Base-by-base conservation (phyloP, 2,888 invertebrate genomes). In the Ophion costatus region DNA sequence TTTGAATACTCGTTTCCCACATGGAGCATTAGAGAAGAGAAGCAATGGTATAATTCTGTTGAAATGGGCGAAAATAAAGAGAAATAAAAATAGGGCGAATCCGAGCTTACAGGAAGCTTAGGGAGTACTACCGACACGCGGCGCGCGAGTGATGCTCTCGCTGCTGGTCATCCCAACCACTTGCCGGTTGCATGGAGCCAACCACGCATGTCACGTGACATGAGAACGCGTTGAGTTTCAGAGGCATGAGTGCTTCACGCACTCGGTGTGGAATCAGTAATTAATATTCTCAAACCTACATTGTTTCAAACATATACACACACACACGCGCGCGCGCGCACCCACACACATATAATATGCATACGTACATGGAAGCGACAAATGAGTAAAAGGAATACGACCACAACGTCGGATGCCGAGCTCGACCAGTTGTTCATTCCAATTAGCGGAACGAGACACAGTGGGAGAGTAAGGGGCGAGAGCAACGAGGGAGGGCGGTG, bases 371-470 rank as follows among this genome's bases (percentile, higher is more conserved):
- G 22, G 24, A 69, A 20, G 67, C 29, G 42, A 61, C 29, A n/a
- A 69, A 45, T 10, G 22, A 59, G 64, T 45, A 61, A 38, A 64
- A 66, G 57, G 38, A 22, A 64, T 22, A 63, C 45, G 57, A 66
- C 20, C 14, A 38, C n/a, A 59, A 29, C n/a, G 67, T 69, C 29
- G 22, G 69, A 59, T 63, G 20, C 56, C 11, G 22, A 42, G 76
- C 71, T 85, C 84, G 79, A 75, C 79, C 82, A 80, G 82, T 69
- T 76, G 73, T 85, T 77, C 80, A 71, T 85, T 73, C 73, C 82
- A 85, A 85, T 85, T 85, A 85, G 80, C 69, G 33, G 80, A 82
- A 73, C 80, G 82, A 85, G 85, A 73, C 82, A 64, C 67, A 76
- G 66, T 51, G 70, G 69, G 63, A 9, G 75, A 20, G 4, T 42